Base-by-base conservation (phyloP, 2,888 invertebrate species). In the Dromius quadrimaculatus region DNA sequence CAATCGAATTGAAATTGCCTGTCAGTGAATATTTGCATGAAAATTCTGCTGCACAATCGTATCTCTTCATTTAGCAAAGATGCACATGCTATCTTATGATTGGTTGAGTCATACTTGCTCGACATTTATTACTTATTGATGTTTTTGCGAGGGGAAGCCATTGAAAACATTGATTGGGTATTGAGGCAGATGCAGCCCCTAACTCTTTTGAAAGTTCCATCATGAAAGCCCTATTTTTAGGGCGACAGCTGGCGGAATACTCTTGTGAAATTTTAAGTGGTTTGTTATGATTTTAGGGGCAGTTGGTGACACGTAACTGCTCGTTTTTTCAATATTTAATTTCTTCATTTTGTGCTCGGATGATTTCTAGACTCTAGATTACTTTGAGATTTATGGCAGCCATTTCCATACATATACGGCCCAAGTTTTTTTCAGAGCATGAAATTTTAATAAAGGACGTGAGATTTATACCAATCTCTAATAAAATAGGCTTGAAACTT, bases 81-180 rank as follows among this genome's bases (percentile, higher is more conserved):
- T 23, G 50, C 50, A n/a, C n/a, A n/a, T 20, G 50, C 23, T 54
- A 23, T 9, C 47, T 28, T 8, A 19, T 43, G 43, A 43, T 32
- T 34, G 32, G 59, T 23, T 45, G 68, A 63, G 1, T 41, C 23
- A 28, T 23, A 23, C 28, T 19, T 36, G 23, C 47, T 11, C 50
- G 65, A 65, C 65, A 65, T 22, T 65, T 65, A 65, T 65, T 65
- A 65, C 32, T 65, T 65, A 65, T 65, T 65, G 65, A 65, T 65
- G 65, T 34, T 36, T 19, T n/a, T 20, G 61, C 54, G 22, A 63
- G 23, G 63, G 34, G 47, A 34, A 15, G 13, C 20, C n/a, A n/a
- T n/a, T n/a, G 32, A 19, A 23, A 8, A 17, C 59, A 68, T 68
- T 68, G 68, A 68, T 68, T 68, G 68, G 68, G 19, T 68, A 68